Percentiles rank a stretch among this genome's conserved stretches.
Conservation (phyloP, 2,797 vertebrate genomes). For the Chloroceryle amazona region DNA sequence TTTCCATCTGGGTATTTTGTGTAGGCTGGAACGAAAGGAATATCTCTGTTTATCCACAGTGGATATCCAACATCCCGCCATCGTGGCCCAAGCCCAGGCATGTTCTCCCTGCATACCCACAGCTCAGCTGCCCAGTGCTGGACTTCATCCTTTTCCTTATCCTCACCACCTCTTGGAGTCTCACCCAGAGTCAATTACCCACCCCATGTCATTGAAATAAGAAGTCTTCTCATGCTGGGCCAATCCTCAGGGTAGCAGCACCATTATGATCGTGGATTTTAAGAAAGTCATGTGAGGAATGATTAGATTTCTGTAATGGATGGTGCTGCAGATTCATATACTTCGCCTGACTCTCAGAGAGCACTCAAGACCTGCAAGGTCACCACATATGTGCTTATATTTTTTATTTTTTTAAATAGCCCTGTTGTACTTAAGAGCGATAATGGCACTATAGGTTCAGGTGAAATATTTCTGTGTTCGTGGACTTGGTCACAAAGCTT, state of each 20-base stretch:
- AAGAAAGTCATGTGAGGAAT: slow-evolving; percentile 17
- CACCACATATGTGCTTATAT: slow-evolving; percentile 48
- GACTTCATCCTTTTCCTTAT: neutral
- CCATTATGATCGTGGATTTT: neutral
- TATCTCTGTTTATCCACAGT: neutral
- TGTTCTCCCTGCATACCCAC: rapidly evolving
- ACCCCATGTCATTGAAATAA: neutral
- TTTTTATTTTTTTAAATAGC: slow-evolving; percentile 71
- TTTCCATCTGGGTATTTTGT: neutral
- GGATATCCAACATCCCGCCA: neutral
- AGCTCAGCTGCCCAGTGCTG: neutral
- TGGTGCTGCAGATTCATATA: neutral
- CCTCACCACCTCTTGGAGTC: neutral
- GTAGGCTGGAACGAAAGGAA: neutral
- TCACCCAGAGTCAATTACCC: neutral
- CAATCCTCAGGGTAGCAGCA: neutral
- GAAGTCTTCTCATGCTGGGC: rapidly evolving
- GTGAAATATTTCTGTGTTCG: slow-evolving; percentile 86
- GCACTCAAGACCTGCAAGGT: slow-evolving; percentile 79
- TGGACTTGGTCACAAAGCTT: slow-evolving; percentile 84
- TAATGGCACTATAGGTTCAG: slow-evolving; percentile 66
- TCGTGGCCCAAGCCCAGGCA: neutral
- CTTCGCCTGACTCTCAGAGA: slow-evolving; percentile 20
- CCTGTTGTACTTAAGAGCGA: slow-evolving; percentile 70
- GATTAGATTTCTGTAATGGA: slow-evolving; percentile 36